Evolutionary conservation across 2,888 invertebrate species (phyloP), one percentile per base, ranked within the genome.

Genomic region (Eupithecia inturbata): DNA sequence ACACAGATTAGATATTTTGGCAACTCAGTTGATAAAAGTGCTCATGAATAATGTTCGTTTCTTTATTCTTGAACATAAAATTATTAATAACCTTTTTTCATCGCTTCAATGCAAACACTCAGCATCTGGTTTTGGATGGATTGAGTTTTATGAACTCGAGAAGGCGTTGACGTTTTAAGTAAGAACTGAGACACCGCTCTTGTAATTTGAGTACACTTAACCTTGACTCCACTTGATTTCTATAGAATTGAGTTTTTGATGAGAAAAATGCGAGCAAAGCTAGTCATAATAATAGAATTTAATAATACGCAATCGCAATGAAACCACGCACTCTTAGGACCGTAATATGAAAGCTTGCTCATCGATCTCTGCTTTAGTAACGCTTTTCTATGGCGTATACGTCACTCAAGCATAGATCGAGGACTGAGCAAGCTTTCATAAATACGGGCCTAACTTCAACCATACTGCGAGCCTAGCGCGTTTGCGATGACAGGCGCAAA

Each of bases 91-190:
- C 36, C 36, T 19, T 36, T 10, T 33, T 57, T 57, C 57, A 57
- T 57, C 14, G 57, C 57, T 57, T 26, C 26, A 26, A 57, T 57
- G 26, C 57, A 57, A 57, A 57, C 49, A 53, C 57, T 57, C 57
- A 57, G 57, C 57, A 57, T 57, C 57, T 57, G 57, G 66, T 70
- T 67, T 71, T 67, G 45, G 72, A 73, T 70, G 63, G 45, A 49
- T 57, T 26, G 57, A 26, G 57, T 57, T 57, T 57, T 57, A 26
- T 14, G 57, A 57, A 57, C 57, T 57, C 5, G 14, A 14, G 26
- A 57, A 26, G 57, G 57, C 57, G 26, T 76, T 73, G 70, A 75
- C 69, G 70, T 45, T 49, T 36, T 70, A 33, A 57, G 66, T 33
- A 45, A 26, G 36, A 36, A 57, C 36, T 41, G 53, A 41, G 64